Base-by-base conservation (phyloP, 2,113 vertebrate species). In the Microcebus tavaratra region DNA sequence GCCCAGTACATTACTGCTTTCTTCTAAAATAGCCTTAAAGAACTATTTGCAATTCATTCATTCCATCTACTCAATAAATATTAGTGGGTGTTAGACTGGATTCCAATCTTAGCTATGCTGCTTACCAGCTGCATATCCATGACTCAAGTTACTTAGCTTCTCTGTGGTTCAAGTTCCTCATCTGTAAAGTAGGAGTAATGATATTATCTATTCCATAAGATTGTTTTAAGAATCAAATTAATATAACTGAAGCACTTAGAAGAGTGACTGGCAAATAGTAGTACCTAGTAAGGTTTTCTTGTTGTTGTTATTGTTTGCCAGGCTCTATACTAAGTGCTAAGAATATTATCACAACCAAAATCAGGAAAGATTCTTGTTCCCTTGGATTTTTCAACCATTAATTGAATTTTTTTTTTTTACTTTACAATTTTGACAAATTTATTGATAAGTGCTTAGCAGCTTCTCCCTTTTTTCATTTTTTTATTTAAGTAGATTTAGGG, bases 31-130 rank as follows among this genome's bases (percentile, higher is more conserved):
- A 75, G 13, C 53, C 20, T 65, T 75, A 73, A 68, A 90, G 87
- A 93, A 34, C 4, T 18, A 55, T 59, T 27, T 57, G 13, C 20
- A 65, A 90, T 36, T 79, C 45, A 55, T 83, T 93, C 48, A 85
- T 80, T 93, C 25, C 13, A 34, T 61, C 48, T 84, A 75, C 78
- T 89, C 42, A 94, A 63, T 50, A 87, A 92, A 59, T 89, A 85
- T 67, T 61, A 80, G 1, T 61, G 48, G 9, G 21, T 85, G 3
- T 8, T 84, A 68, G 29, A 42, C 25, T 68, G 34, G 55, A 23
- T 67, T 80, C 12, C n/a, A 53, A 17, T 72, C 27, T 90, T 29
- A 95, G 36, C 84, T 93, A 34, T 95, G 11, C 65, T 76, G 23
- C 21, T 80, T 53, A 67, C 34, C 48, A 55, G 23, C 61, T 87